These are phyloP conservation scores for Pseudomyrmex dendroicus DNA, from an alignment of 1,140 invertebrate genomes.

Conservation along the genomic window DNA sequence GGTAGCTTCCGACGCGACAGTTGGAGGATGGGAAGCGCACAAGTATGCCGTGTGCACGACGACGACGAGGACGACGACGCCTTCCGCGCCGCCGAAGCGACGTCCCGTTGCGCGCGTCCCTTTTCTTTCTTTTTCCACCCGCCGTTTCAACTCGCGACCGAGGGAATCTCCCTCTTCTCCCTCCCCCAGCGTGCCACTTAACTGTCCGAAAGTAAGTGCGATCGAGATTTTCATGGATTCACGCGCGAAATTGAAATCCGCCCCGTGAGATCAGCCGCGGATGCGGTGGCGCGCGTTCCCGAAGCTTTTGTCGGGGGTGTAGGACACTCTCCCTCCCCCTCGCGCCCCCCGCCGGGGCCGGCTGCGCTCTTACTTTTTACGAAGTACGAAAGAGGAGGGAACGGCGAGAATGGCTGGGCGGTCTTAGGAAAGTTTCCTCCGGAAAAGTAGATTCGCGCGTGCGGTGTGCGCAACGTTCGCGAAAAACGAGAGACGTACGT, in stretches of 20 bases:
- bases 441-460: constrained; percentile 14
- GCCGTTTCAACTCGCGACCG: constrained; percentile 30
- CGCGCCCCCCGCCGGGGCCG: neutral
- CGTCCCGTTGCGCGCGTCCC: constrained; percentile 3
- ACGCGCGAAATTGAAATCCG: constrained; percentile 54
- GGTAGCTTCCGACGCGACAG: neutral
- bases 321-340: neutral
- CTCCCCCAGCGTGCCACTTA: constrained; percentile 26
- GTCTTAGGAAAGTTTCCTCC: constrained; percentile 31
- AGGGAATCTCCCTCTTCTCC: neutral
- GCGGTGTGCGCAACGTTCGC: neutral
- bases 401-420: constrained; percentile 18
- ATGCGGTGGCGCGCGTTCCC: constrained; percentile 2
- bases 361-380: constrained; percentile 42
- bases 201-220: constrained; percentile 56
- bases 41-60: constrained; percentile 2
- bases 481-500: constrained; percentile 22
- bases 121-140: constrained; percentile 18
- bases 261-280: constrained; percentile 17
- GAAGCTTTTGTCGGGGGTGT: neutral
- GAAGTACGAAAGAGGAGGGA: constrained; percentile 38
- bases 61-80: constrained; percentile 30
- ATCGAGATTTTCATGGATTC: constrained; percentile 61
- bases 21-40: neutral
- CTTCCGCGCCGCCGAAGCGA: neutral